Evolutionary conservation across 2,797 vertebrate species (phyloP).

Genomic region (Toxotes lorentzi): DNA sequence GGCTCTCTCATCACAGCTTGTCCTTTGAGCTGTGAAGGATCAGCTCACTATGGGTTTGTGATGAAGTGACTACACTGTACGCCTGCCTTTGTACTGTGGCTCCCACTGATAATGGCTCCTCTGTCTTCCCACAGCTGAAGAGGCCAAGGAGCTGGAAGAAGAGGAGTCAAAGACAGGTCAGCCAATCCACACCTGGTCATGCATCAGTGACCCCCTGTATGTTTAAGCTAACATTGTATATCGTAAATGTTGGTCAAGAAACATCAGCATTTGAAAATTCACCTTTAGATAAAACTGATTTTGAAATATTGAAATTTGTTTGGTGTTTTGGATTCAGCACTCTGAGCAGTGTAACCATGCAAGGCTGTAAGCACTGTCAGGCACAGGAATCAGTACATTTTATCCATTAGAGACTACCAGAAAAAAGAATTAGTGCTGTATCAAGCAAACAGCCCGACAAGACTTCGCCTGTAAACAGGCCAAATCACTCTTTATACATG

Average conservation of each 20-base stretch:
- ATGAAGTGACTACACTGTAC: constrained; percentile 70
- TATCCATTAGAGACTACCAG: constrained; percentile 15
- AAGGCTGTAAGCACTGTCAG: constrained; percentile 13
- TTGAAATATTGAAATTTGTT: constrained; percentile 9
- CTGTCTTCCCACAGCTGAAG: constrained; percentile 85
- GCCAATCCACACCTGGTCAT: constrained; percentile 68
- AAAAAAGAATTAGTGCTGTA: constrained; percentile 11
- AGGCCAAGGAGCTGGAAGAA: constrained; percentile 91
- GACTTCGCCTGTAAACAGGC: constrained; percentile 16
- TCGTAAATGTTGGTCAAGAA: not conserved
- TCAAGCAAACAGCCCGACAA: not conserved
- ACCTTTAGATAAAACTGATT: not conserved
- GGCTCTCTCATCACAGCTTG: constrained; percentile 68
- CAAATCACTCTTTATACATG: constrained; percentile 28
- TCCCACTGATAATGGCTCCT: constrained; percentile 68
- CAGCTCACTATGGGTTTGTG: constrained; percentile 67
- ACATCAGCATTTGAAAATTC: constrained; percentile 13
- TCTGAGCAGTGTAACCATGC: constrained; percentile 1
- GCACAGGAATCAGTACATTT: constrained; percentile 12
- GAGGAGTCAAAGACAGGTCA: constrained; percentile 92
- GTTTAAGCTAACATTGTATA: constrained; percentile 6
- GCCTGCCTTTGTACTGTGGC: constrained; percentile 60
- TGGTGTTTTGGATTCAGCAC: constrained; percentile 22
- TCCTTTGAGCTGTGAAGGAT: constrained; percentile 75
- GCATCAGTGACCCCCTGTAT: constrained; percentile 21